A percentile compares a stretch with the other conserved stretches of the same genome.
These are phyloP conservation scores for Venusia cambrica DNA, from an alignment of 2,888 invertebrate species.

Conservation along the genomic window DNA sequence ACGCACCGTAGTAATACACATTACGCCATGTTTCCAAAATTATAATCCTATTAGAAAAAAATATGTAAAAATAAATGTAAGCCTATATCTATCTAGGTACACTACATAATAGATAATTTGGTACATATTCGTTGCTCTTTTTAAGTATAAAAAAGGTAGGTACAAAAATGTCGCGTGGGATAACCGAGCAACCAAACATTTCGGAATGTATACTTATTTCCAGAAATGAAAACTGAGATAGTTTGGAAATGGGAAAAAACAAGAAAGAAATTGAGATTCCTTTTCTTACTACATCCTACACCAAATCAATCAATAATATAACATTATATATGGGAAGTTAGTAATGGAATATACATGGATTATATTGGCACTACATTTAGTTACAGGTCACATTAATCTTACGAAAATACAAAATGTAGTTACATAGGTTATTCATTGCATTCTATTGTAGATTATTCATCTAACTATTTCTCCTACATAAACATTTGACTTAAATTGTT, in stretches of 20 bases:
- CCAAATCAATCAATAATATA: constrained; percentile 31
- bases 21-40: constrained; percentile 25
- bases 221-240: constrained; percentile 38
- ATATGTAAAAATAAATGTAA: constrained; percentile 50
- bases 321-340: constrained; percentile 53
- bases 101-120: constrained; percentile 71
- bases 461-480: constrained; percentile 40
- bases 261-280: constrained; percentile 50
- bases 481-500: constrained; percentile 30
- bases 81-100: constrained; percentile 69
- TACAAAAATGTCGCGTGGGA: constrained; percentile 42
- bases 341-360: constrained; percentile 49
- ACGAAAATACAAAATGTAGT: constrained; percentile 64
- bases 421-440: constrained; percentile 30
- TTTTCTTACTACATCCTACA: constrained; percentile 38
- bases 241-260: constrained; percentile 28
- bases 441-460: constrained; percentile 39
- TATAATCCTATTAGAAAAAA: constrained; percentile 33
- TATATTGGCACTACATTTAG: constrained; percentile 68
- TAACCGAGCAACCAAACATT: constrained; percentile 58
- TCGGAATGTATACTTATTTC: constrained; percentile 63
- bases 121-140: constrained; percentile 79
- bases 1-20: constrained; percentile 27
- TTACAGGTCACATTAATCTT: constrained; percentile 62
- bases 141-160: constrained; percentile 43